Base-by-base conservation (phyloP, 2,113 vertebrate genomes). In the Triplophysa siluroides region DNA sequence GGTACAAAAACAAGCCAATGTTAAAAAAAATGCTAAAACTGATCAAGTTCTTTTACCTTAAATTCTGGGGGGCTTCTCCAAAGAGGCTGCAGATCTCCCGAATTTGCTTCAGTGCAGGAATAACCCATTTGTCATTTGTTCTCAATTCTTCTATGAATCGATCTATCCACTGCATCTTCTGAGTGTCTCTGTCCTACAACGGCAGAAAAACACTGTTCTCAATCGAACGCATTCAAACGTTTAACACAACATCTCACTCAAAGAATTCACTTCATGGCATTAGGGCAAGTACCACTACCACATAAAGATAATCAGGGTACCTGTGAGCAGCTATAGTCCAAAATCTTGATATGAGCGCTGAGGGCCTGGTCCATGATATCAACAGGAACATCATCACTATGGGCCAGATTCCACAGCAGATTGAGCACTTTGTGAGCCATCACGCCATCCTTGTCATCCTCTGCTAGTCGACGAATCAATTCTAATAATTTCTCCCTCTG, bases 341-440 rank as follows among this genome's bases (percentile, higher is more conserved):
- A 83, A 85, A 99, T 99, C 93, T 99, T 99, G 89, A 99, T 99
- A 91, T 99, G 98, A 79, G 98, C 98, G 83, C 96, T 99, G 41
- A 99, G 96, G 85, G 98, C 98, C 90, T 98, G 95, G 89, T 99
- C 98, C 98, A 99, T 99, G 83, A 99, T 99, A 91, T 99, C 98
- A 85, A 99, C 98, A 85, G 98, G 98, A 41, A 99, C 98, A 83
- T 99, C 98, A 83, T 99, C 98, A 80, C 98, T 99, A 89, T 99
- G 98, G 66, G 98, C 98, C 89, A 99, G 90, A 91, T 99, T 99
- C 98, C 97, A 99, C 82, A 99, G 80, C 41, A 99, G 94, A 86
- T 98, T 99, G 74, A 99, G 94, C 61, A 99, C 98, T 88, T 99
- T 99, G 89, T 99, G 98, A 81, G 98, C 98, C 97, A 99, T 99